A percentile compares a stretch with the other conserved stretches of the same genome.
These are phyloP conservation scores for Thera obeliscata DNA, from an alignment of 2,888 invertebrate genomes.

Conservation along the genomic window DNA sequence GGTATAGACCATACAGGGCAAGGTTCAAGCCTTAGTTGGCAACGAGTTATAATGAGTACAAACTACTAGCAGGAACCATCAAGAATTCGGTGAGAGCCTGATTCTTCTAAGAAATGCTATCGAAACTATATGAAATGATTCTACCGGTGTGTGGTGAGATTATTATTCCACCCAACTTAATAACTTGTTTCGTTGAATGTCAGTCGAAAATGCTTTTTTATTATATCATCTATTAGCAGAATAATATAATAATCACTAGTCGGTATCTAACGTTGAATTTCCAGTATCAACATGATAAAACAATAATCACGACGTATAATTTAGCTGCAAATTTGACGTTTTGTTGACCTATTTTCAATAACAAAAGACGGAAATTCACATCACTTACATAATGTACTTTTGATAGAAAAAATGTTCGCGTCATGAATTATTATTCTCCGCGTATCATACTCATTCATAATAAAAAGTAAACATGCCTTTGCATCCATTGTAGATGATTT, in stretches of 20 bases:
- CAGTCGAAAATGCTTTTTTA: background rate
- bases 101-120: background rate
- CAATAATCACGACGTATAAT: constrained; percentile 6
- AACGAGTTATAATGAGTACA: background rate
- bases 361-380: constrained; percentile 33
- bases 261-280: background rate
- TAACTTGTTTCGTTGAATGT: background rate
- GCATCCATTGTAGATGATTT: too few species aligned
- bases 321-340: constrained; percentile 25
- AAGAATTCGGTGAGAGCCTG: background rate
- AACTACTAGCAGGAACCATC: background rate
- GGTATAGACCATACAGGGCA: background rate
- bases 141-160: background rate
- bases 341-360: constrained; percentile 14
- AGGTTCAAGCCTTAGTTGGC: constrained; percentile 1
- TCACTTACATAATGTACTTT: constrained; percentile 10
- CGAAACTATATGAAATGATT: background rate
- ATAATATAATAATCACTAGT: background rate
- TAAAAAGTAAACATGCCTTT: too few species aligned
- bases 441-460: constrained; percentile 2
- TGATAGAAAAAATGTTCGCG: constrained; percentile 1
- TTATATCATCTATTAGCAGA: background rate
- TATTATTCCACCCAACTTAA: background rate
- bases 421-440: constrained; percentile 2
- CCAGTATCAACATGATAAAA: constrained; percentile 13